Base-by-base conservation (phyloP, 1,140 invertebrate genomes). In the Leguminivora glycinivorella region DNA sequence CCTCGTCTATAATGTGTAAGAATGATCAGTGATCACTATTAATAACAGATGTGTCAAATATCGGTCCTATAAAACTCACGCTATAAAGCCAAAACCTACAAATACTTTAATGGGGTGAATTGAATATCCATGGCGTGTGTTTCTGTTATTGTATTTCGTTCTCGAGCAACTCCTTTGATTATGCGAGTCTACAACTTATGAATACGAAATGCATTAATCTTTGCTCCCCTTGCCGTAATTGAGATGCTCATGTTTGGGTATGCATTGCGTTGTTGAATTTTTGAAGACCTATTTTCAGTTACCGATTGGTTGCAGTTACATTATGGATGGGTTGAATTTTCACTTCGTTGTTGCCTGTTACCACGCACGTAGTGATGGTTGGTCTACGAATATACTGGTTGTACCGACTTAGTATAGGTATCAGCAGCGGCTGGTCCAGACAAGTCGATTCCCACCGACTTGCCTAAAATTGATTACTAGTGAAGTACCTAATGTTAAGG, bases 31-130 rank as follows among this genome's bases (percentile, higher is more conserved):
- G n/a, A n/a, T n/a, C n/a, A n/a, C n/a, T n/a, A n/a, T n/a, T n/a
- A n/a, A n/a, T n/a, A n/a, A n/a, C n/a, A n/a, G n/a, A n/a, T n/a
- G n/a, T n/a, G n/a, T n/a, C n/a, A n/a, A n/a, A n/a, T n/a, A n/a
- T n/a, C n/a, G n/a, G 38, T 9, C 6, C 12, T 6, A 40, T 1
- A 40, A 10, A 40, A 40, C 12, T 12, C 38, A 40, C 38, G 2
- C 12, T 2, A 5, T 6, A 40, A 40, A 4, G 5, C 12, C 38
- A 12, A 17, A n/a, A 3, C 17, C 10, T 4, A 10, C 56, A 69
- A 71, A 58, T 43, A 69, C 34, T 68, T 60, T 67, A 69, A 67
- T 68, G 72, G 67, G 78, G 78, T 79, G 78, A 79, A 79, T 74
- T 74, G n/a, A n/a, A n/a, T n/a, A 72, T 77, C 78, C 77, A 72